Evolutionary conservation across 2,113 vertebrate species (phyloP).

Genomic region (Mionectes macconnelli): DNA sequence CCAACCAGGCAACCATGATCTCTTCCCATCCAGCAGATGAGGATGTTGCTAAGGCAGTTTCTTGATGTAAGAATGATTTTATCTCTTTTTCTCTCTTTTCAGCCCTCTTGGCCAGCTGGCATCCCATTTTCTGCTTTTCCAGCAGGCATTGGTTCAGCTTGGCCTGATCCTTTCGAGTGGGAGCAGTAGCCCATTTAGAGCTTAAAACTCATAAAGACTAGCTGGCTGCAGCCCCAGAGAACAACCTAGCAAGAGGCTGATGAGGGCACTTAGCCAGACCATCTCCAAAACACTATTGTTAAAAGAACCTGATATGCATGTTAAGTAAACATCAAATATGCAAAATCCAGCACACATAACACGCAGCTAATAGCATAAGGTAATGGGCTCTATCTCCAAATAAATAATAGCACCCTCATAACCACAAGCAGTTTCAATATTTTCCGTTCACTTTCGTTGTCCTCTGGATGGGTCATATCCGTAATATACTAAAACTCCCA

Average conservation of each 20-base stretch:
- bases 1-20: background rate
- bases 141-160: constrained; percentile 27
- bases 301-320: background rate
- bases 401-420: background rate
- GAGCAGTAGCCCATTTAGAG: constrained; percentile 46
- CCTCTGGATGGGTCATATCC: background rate
- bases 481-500: background rate
- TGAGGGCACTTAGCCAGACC: constrained; percentile 29
- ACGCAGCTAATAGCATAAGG: background rate
- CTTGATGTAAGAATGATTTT: constrained; percentile 6
- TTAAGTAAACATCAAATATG: constrained; percentile 27
- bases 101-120: constrained; percentile 46
- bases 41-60: constrained; percentile 18
- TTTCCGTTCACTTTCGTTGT: background rate
- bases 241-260: constrained; percentile 13
- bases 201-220: constrained; percentile 26
- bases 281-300: constrained; percentile 8
- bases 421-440: constrained; percentile 1
- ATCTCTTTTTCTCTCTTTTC: constrained; percentile 3
- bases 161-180: background rate
- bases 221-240: constrained; percentile 42
- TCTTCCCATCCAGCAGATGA: constrained; percentile 1
- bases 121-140: background rate
- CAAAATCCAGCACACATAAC: background rate
- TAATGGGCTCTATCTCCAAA: background rate